Conservation (phyloP, 2,888 invertebrate species). For the Nasonia oneida region DNA sequence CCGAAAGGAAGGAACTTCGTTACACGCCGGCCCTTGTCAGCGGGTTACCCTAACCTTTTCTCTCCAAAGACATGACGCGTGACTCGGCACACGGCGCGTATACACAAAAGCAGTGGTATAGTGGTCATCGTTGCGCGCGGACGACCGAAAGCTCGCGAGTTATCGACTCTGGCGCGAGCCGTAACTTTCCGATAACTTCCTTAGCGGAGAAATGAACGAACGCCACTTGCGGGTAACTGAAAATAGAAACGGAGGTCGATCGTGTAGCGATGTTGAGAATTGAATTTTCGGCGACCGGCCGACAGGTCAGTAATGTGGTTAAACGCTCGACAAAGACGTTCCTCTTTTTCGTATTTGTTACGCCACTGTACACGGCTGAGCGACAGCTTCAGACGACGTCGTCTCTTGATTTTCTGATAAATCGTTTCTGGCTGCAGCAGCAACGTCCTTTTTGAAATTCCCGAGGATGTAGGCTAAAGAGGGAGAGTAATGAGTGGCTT, state of each 20-base stretch:
- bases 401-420: slow-evolving; percentile 1
- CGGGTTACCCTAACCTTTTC: neutral
- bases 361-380: neutral
- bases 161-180: slow-evolving; percentile 8
- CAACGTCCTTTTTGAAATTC: neutral
- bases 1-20: neutral
- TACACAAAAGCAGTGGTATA: neutral
- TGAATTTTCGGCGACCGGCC: neutral
- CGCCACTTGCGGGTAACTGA: neutral
- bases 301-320: neutral
- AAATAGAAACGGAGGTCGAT: neutral
- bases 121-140: neutral
- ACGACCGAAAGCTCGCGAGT: slow-evolving; percentile 19
- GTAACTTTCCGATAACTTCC: slow-evolving; percentile 43
- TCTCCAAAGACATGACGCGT: neutral
- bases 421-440: neutral
- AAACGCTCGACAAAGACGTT: neutral
- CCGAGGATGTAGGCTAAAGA: neutral
- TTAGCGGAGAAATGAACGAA: neutral
- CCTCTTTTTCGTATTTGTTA: neutral
- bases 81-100: neutral
- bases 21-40: neutral
- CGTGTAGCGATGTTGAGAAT: neutral
- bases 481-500: neutral
- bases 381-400: neutral